These are phyloP conservation scores for Brachionus manjavacas DNA, from an alignment of 1,140 invertebrate species.

Conservation along the genomic window DNA sequence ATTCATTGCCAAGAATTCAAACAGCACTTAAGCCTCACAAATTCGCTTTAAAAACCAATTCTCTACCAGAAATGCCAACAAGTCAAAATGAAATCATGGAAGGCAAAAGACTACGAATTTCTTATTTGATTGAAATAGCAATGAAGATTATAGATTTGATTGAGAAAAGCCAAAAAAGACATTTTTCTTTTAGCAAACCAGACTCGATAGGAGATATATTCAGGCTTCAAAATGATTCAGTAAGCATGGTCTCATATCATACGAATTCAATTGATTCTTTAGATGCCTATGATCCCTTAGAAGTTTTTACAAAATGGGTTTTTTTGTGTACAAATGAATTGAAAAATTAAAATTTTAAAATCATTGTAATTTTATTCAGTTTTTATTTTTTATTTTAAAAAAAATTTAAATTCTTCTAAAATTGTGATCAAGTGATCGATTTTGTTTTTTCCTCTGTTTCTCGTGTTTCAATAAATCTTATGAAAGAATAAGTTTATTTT, in stretches of 20 bases:
- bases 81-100: background rate
- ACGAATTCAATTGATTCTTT: background rate
- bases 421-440: too few relatives aligned
- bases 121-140: background rate
- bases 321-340: constrained; percentile 22
- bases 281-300: constrained; percentile 1
- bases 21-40: background rate
- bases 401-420: background rate
- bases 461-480: too few relatives aligned
- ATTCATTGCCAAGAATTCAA: background rate
- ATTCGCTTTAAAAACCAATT: background rate
- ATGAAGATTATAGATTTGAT: constrained; percentile 15
- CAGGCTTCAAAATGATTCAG: background rate
- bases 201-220: background rate
- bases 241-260: background rate
- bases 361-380: background rate
- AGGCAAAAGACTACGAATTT: background rate
- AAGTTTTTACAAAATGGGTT: constrained; percentile 6
- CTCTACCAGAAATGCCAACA: background rate
- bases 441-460: too few relatives aligned
- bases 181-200: background rate
- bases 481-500: too few relatives aligned
- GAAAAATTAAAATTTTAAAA: background rate
- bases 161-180: background rate
- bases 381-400: background rate